Evolutionary conservation across 2,797 vertebrate species (phyloP), one percentile per base, ranked within the genome.

Genomic region (Brachyrhaphis roseni): DNA sequence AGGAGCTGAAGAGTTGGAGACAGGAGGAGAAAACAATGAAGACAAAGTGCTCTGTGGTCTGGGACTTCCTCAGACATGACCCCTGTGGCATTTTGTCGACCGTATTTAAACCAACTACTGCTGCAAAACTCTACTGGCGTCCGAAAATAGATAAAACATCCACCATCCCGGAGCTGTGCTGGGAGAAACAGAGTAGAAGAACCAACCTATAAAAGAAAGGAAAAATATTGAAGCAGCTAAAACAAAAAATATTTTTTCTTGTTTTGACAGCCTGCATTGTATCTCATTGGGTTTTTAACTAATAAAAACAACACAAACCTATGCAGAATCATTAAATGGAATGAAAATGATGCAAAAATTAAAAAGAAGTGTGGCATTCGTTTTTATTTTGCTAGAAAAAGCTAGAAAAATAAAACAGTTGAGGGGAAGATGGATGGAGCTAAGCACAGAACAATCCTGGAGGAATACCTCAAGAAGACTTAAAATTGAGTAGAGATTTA

Each of bases 41-140:
- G 62, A 64, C 59, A 23, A 68, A 68, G 20, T 41, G 46, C 75
- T 72, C 66, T 59, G 13, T 66, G 46, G 13, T 80, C 31, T 81
- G 80, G 84, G 76, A 83, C 84, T 84, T 91, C 87, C 85, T 87
- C 85, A 66, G 81, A 80, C 75, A 43, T 8, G 77, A 77, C 86
- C 77, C 51, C 73, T 1, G 85, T 31, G 85, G 82, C 79, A 31
- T 43, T 55, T 18, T 5, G 71, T 47, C 78, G 55, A 55, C 76
- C 46, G 1, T 77, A 75, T 78, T 79, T 43, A 28, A 16, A 15
- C 34, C 0, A n/a, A 36, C 18, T 8, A 46, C 6, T 46, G 41
- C 41, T 28, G 41, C 26, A 45, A 45, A 71, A 16, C 10, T 70
- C 39, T 23, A 39, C 34, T 43, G 39, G 41, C 15, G 68, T 71